Conservation (phyloP, 2,113 vertebrate genomes). For the Gallinago paraguaiae region DNA sequence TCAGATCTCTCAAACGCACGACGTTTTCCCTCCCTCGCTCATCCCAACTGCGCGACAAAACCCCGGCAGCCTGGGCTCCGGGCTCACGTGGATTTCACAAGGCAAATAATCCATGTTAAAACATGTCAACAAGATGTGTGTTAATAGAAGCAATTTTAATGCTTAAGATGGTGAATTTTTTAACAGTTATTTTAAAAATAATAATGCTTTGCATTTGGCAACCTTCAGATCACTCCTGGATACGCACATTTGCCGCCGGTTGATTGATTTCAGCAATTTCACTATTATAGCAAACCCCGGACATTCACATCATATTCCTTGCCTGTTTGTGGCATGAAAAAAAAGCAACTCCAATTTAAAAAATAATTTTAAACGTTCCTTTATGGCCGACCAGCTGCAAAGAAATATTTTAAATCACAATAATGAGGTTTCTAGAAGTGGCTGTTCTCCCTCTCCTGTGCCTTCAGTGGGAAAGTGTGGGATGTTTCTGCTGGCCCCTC, state of each 20-base stretch:
- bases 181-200: conserved; percentile 12
- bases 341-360: neutral
- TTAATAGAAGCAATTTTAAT: neutral
- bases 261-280: conserved; percentile 63
- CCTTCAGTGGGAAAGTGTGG: conserved; percentile 14
- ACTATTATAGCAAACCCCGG: conserved; percentile 44
- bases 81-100: neutral
- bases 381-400: conserved; percentile 29
- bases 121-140: neutral
- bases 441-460: neutral
- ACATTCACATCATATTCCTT: neutral
- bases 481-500: neutral
- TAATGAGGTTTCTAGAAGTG: conserved; percentile 60
- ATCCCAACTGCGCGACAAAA: fast-evolving
- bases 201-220: conserved; percentile 43
- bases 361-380: conserved; percentile 32
- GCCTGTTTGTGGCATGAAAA: neutral
- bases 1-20: fast-evolving
- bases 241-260: conserved; percentile 11
- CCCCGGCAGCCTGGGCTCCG: fast-evolving
- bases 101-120: neutral
- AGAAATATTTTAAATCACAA: conserved; percentile 70
- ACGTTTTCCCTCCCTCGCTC: fast-evolving
- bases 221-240: conserved; percentile 39
- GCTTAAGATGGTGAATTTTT: neutral